A percentile compares a stretch with the other conserved stretches of the same genome.
These are phyloP conservation scores for Ceramica pisi DNA, from an alignment of 2,888 invertebrate species.

Conservation along the genomic window DNA sequence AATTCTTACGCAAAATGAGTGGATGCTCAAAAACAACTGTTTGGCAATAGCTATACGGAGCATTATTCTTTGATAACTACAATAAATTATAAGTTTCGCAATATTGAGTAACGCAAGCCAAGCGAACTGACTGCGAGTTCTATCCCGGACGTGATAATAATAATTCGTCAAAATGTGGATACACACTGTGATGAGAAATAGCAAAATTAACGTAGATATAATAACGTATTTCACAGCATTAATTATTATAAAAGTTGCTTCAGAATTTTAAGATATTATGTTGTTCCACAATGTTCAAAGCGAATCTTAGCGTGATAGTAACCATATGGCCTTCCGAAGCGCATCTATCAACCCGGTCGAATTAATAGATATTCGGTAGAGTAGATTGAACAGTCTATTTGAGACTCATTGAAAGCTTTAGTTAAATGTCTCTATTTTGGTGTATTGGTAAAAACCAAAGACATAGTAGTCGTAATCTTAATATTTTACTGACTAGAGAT, in stretches of 20 bases:
- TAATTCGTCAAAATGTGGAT: slow-evolving; percentile 37
- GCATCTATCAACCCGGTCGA: slow-evolving; percentile 9
- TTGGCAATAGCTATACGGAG: not conserved
- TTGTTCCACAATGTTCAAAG: slow-evolving; percentile 23
- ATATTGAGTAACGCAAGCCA: slow-evolving; percentile 10
- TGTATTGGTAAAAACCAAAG: not conserved
- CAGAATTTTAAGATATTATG: not conserved
- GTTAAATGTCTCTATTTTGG: slow-evolving; percentile 14
- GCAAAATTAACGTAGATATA: not conserved
- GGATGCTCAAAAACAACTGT: not conserved
- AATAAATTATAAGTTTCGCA: not conserved
- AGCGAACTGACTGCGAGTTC: not conserved
- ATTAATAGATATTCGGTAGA: not conserved
- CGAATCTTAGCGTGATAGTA: slow-evolving; percentile 18
- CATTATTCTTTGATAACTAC: not conserved
- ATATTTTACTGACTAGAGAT: not conserved
- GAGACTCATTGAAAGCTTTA: not conserved
- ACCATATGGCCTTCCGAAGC: slow-evolving; percentile 37
- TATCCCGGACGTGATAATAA: slow-evolving; percentile 47
- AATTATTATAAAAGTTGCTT: not conserved
- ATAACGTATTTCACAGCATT: not conserved
- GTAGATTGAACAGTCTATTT: not conserved
- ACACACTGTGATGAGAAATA: slow-evolving; percentile 13
- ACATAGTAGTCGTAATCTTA: not conserved
- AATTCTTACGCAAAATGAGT: not conserved